Evolutionary conservation across 92 coral and sea anemone species (phyloP).

Genomic region (Phenganax marumi): DNA sequence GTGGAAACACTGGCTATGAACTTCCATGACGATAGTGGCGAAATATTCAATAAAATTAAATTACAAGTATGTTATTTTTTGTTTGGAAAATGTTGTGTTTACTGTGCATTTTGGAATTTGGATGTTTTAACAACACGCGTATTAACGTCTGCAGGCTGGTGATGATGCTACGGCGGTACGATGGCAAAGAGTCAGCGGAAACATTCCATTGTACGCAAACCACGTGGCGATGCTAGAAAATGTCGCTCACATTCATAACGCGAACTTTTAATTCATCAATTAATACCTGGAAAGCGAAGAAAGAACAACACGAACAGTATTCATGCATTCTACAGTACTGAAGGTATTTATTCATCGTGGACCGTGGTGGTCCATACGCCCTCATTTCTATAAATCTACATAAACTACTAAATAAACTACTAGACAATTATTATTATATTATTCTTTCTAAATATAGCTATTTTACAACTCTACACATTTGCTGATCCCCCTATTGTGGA

Average conservation of each 20-base stretch:
- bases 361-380: no score
- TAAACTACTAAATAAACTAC: no score
- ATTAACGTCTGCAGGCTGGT: constrained; percentile 72
- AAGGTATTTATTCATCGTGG: no score
- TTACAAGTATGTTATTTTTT: constrained; percentile 64
- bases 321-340: no score
- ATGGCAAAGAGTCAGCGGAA: constrained; percentile 99
- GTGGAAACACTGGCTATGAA: constrained; percentile 96
- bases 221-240: constrained; percentile 90
- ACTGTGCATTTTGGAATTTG: background rate
- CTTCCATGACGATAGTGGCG: constrained; percentile 95
- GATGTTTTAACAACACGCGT: background rate
- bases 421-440: no score
- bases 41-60: constrained; percentile 75
- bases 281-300: background rate
- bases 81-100: background rate
- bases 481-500: no score
- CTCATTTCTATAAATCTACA: no score
- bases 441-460: no score
- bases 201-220: constrained; percentile 94
- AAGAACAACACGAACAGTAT: background rate
- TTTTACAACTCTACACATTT: no score
- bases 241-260: constrained; percentile 86
- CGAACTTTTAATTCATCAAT: constrained; percentile 64
- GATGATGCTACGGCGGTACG: constrained; percentile 99